phyloP scores from a whole-genome alignment of 92 coral and sea anemone genomes.

The Siderastrea siderea region DNA sequence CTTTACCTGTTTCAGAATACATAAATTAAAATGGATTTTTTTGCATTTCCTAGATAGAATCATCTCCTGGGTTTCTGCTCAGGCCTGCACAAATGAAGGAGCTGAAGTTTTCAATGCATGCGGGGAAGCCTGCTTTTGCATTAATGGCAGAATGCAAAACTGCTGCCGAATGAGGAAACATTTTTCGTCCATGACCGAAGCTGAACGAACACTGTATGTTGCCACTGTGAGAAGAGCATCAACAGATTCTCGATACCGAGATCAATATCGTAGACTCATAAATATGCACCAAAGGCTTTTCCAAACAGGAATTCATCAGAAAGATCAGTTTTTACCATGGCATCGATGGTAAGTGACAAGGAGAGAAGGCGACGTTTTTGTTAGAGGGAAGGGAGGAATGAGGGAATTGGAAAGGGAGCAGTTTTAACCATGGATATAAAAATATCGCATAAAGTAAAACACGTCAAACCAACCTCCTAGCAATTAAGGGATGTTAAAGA shows the following conservation, averaged over 20 bases:
- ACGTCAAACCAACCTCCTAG: no score
- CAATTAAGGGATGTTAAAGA: no score
- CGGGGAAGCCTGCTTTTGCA: slow-evolving; percentile 3
- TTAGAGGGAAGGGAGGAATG: no score
- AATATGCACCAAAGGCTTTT: slow-evolving; percentile 37
- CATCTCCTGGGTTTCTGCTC: neutral
- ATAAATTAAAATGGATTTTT: no score
- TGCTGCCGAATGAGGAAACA: slow-evolving; percentile 59
- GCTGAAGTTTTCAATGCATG: slow-evolving; percentile 12
- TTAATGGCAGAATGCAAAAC: slow-evolving; percentile 8
- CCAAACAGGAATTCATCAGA: slow-evolving; percentile 48
- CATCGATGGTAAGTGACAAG: slow-evolving; percentile 30
- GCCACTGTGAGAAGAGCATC: slow-evolving; percentile 20
- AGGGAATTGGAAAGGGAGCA: no score
- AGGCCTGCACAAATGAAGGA: slow-evolving; percentile 22
- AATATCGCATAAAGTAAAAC: no score
- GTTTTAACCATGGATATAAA: no score
- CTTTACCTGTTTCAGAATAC: no score
- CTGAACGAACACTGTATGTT: slow-evolving; percentile 41
- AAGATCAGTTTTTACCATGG: slow-evolving; percentile 60
- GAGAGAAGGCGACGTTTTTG: neutral
- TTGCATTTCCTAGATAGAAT: neutral
- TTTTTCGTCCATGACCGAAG: slow-evolving; percentile 39
- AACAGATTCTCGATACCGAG: slow-evolving; percentile 1
- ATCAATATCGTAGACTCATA: slow-evolving; percentile 17